Evolutionary conservation across 2,888 invertebrate species (phyloP).

Genomic region (Coenonympha arcania): DNA sequence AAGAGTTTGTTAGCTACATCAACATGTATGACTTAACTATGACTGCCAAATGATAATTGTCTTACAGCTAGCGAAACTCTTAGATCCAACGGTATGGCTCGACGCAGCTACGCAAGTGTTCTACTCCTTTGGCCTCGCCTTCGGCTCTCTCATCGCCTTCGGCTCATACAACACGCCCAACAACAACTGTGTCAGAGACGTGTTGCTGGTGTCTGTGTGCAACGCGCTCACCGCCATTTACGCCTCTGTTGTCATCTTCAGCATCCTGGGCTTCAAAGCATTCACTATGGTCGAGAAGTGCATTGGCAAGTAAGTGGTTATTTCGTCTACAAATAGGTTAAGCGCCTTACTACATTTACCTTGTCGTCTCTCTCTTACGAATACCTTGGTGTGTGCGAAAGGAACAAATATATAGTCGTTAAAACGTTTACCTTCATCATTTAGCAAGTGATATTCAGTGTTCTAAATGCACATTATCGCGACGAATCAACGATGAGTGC

Average conservation of each 20-base stretch:
- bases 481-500: too few relatives aligned
- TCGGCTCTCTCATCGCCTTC: conserved; percentile 95
- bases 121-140: conserved; percentile 95
- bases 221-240: conserved; percentile 96
- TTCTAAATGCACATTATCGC: too few relatives aligned
- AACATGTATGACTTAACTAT: background rate
- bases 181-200: conserved; percentile 95
- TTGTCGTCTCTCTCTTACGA: too few relatives aligned
- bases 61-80: conserved; percentile 84
- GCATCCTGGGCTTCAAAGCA: conserved; percentile 97
- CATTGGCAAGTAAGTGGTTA: conserved; percentile 66
- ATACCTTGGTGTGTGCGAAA: too few relatives aligned
- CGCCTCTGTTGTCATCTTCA: conserved; percentile 95
- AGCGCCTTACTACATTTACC: too few relatives aligned
- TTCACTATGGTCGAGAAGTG: conserved; percentile 90
- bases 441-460: too few relatives aligned
- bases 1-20: too few relatives aligned
- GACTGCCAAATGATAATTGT: conserved; percentile 7
- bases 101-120: conserved; percentile 98
- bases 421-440: too few relatives aligned
- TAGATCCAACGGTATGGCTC: conserved; percentile 93
- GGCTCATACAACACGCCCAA: conserved; percentile 96
- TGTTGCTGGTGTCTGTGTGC: conserved; percentile 90
- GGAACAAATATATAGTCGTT: too few relatives aligned
- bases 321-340: background rate